Base-by-base conservation (phyloP, 2,113 vertebrate genomes). In the Sapajus apella region DNA sequence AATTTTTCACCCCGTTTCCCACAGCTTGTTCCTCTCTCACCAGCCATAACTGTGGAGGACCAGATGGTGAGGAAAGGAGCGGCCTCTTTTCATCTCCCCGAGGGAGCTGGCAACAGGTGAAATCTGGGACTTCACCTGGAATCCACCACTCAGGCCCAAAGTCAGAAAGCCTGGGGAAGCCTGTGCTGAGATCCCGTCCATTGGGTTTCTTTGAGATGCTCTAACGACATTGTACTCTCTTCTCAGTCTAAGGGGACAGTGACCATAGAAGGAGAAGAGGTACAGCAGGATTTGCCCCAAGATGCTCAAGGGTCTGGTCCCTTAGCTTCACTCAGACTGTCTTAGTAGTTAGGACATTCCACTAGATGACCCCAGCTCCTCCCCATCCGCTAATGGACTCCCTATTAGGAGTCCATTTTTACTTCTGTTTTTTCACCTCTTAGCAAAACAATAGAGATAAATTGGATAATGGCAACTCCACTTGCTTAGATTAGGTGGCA, bases 371-470 rank as follows among this genome's bases (percentile, higher is more conserved):
- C 8, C 12, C 23, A 64, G 43, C 8, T 8, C 14, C n/a, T 90
- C 7, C 2, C 5, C 27, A 86, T 7, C 8, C 16, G 61, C 58
- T 68, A 47, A 23, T 18, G 45, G 32, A 30, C n/a, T 32, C 90
- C 30, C 93, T 56, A 14, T 8, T 96, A 96, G 97, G 56, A 68
- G 47, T 72, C 14, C 32, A 17, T 18, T 50, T 83, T 64, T 81
- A n/a, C 75, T 68, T 98, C 99, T 98, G 98, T 98, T 99, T 98
- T 99, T 99, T 99, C 99, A 99, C 98, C 98, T 99, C 99, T 99
- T 99, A 98, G 99, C 76, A 97, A 98, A 98, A 98, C 94, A 97
- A 93, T 95, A 98, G 96, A 97, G 97, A 96, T 27, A 97, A 98
- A 98, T 98, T 98, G 98, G 98, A 97, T 99, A 99, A 98, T 98